Conservation (phyloP, 2,113 vertebrate genomes). For the Harpagus bidentatus region DNA sequence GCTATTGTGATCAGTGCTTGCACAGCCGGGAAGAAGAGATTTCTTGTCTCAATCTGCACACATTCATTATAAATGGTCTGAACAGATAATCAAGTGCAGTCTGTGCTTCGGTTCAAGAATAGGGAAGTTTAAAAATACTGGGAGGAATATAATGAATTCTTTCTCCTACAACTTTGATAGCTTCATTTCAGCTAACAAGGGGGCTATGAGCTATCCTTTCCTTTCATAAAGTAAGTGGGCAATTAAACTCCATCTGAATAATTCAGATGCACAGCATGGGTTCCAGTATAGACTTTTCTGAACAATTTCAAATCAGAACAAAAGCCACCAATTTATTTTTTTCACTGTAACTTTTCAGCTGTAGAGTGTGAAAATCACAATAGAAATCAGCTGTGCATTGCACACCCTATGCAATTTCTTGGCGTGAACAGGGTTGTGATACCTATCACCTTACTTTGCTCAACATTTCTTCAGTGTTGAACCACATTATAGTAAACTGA, state of each 20-base stretch:
- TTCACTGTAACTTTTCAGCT: neutral
- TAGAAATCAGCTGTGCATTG: neutral
- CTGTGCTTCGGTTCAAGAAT: neutral
- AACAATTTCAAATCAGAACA: neutral
- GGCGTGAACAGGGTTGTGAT: neutral
- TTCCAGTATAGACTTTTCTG: neutral
- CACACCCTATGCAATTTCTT: neutral
- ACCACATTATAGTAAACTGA: neutral
- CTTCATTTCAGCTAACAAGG: neutral
- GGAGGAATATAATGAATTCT: neutral
- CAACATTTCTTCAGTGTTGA: neutral
- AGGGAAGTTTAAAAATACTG: neutral
- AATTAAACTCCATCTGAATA: neutral
- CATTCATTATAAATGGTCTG: neutral
- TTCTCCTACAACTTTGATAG: neutral
- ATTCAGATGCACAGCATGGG: neutral
- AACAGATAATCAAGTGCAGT: neutral
- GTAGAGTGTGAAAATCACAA: neutral
- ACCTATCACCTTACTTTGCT: neutral
- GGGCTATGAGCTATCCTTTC: neutral
- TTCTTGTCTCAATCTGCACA: neutral
- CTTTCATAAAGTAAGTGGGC: neutral
- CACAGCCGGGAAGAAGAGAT: neutral
- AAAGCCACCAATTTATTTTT: neutral
- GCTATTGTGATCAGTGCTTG: neutral